Conservation (phyloP, 2,888 invertebrate species). For the Alitta virens region DNA sequence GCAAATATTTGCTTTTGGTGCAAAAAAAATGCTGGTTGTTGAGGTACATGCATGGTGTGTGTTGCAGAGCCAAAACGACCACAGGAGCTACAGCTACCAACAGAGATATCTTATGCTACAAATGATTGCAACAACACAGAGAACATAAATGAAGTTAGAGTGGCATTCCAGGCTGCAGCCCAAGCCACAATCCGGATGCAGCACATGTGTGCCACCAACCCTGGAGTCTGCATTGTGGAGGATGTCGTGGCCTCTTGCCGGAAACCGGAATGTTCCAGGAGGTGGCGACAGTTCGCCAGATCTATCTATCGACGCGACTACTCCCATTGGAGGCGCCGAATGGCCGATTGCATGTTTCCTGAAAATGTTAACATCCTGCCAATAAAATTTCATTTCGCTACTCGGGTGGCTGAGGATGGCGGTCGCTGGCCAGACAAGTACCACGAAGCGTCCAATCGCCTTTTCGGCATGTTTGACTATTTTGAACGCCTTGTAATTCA, state of each 20-base stretch:
- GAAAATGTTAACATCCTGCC: slow-evolving; percentile 10
- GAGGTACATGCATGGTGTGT: not conserved
- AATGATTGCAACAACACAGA: slow-evolving; percentile 15
- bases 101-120: slow-evolving; percentile 24
- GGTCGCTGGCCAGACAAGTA: slow-evolving; percentile 31
- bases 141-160: slow-evolving; percentile 8
- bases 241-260: slow-evolving; percentile 18
- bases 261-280: not conserved
- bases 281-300: slow-evolving; percentile 3
- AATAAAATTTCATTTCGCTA: slow-evolving; percentile 23
- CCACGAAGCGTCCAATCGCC: slow-evolving; percentile 23
- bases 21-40: no score
- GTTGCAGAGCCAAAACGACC: slow-evolving; percentile 27
- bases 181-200: slow-evolving; percentile 16
- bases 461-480: slow-evolving; percentile 29
- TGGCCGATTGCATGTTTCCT: not conserved
- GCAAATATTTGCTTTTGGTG: not conserved
- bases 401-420: slow-evolving; percentile 16
- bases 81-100: slow-evolving; percentile 24
- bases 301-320: slow-evolving; percentile 7
- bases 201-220: slow-evolving; percentile 17
- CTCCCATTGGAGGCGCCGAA: not conserved
- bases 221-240: slow-evolving; percentile 27
- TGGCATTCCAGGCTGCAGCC: slow-evolving; percentile 19
- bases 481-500: slow-evolving; percentile 20